phyloP scores from a whole-genome alignment of 1,140 invertebrate species.

The Platorchestia sp. region DNA sequence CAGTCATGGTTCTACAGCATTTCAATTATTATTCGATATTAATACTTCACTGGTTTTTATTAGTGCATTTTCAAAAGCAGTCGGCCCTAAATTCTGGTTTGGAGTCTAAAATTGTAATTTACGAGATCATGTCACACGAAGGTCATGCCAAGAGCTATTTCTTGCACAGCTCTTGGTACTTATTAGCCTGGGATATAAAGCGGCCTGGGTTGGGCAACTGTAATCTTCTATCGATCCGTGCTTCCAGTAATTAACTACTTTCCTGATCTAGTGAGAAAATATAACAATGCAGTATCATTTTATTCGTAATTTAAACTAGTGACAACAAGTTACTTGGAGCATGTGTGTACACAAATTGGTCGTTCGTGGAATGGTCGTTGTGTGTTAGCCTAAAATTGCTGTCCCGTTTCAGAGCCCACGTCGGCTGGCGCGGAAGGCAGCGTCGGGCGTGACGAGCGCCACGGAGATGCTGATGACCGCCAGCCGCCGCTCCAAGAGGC shows the following conservation, averaged over 20 bases:
- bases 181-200: neutral
- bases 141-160: neutral
- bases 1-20: no score
- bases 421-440: constrained; percentile 26
- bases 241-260: neutral
- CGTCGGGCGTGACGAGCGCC: constrained; percentile 20
- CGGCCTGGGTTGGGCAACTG: neutral
- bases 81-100: no score
- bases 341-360: neutral
- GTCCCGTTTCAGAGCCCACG: neutral
- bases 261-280: neutral
- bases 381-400: neutral
- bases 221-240: neutral
- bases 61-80: no score
- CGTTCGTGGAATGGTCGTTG: neutral
- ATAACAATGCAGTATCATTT: neutral
- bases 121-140: no score
- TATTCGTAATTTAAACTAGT: neutral
- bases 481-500: constrained; percentile 19
- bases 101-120: no score
- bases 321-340: neutral
- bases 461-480: constrained; percentile 2
- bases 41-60: no score
- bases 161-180: neutral
- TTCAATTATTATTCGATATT: no score